Conservation (phyloP, 92 coral and sea anemone genomes). For the Metridium senile region DNA sequence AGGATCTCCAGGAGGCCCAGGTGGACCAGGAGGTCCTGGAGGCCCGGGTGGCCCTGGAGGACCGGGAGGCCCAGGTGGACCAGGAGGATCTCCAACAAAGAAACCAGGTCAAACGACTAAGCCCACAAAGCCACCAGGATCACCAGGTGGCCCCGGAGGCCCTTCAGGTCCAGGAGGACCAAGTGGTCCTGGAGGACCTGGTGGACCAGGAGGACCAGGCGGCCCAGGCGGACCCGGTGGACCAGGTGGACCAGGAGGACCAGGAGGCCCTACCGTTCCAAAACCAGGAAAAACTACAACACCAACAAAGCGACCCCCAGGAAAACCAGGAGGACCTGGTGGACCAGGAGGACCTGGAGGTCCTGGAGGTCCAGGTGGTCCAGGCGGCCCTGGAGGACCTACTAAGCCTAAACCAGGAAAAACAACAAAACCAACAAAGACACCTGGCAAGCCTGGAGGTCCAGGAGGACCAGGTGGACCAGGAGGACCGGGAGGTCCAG, state of each 20-base stretch:
- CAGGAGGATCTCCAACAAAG: constrained; percentile 54
- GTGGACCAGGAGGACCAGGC: constrained; percentile 71
- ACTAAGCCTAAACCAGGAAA: constrained; percentile 59
- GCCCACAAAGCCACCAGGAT: constrained; percentile 70
- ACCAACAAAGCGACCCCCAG: background rate
- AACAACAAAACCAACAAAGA: constrained; percentile 71
- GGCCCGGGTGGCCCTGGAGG: background rate
- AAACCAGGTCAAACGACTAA: constrained; percentile 32
- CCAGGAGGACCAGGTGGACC: constrained; percentile 90
- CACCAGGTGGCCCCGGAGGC: constrained; percentile 70
- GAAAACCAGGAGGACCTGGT: constrained; percentile 64
- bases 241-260: constrained; percentile 77
- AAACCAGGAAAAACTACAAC: constrained; percentile 48
- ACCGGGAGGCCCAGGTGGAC: constrained; percentile 87
- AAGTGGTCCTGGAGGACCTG: constrained; percentile 75
- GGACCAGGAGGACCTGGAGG: constrained; percentile 80
- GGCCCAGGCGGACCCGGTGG: constrained; percentile 81
- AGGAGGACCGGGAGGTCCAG: constrained; percentile 78
- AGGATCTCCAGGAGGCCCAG: constrained; percentile 22
- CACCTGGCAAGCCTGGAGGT: constrained; percentile 78
- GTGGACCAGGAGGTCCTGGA: constrained; percentile 1
- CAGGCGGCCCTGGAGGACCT: constrained; percentile 66
- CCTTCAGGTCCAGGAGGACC: constrained; percentile 60
- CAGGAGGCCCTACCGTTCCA: constrained; percentile 86
- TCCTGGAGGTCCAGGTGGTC: constrained; percentile 78